Evolutionary conservation across 2,113 vertebrate species (phyloP), one percentile per base, ranked within the genome.

Genomic region (Echinops telfairi): DNA sequence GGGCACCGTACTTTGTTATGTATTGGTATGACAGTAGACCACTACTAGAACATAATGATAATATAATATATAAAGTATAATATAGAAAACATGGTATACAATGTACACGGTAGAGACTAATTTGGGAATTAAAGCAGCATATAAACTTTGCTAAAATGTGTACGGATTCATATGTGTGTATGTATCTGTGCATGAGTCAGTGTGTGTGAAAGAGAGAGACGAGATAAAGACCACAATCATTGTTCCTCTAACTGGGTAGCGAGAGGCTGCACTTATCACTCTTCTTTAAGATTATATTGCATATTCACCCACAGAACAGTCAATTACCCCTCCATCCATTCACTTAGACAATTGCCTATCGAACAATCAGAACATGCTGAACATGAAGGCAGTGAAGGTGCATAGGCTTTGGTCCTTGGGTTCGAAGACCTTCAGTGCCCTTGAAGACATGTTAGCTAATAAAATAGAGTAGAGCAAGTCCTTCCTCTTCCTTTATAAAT

Each of bases 401-500:
- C 90, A 3, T 8, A 83, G 27, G 11, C 12, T 66, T 1, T 58
- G 27, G 14, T n/a, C 27, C 29, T 53, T 7, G 25, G 23, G 60
- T n/a, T 70, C 62, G 29, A 91, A 73, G n/a, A 81, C 7, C 23
- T 36, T 53, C 84, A 75, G 11, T 66, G 43, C 36, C 25, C 33
- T 58, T 36, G 22, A 57, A 3, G 36, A 38, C 31, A 47, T 16
- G 2, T 0, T 4, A 19, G 60, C 47, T 70, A 79, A 53, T 10
- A 57, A 10, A 36, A 60, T 40, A 22, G 12, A 38, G 25, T 66
- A 3, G 53, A 57, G 38, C 8, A 4, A 27, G 22, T 5, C 7
- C 3, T 91, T 25, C 92, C 6, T n/a, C 82, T 87, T 90, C 68
- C 31, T n/a, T 83, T 40, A 29, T 27, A 40, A 91, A 82, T 64